Percentiles rank a stretch among this genome's conserved stretches.
Evolutionary conservation across 2,797 vertebrate species (phyloP).

Genomic region (Arnoldichthys spilopterus): DNA sequence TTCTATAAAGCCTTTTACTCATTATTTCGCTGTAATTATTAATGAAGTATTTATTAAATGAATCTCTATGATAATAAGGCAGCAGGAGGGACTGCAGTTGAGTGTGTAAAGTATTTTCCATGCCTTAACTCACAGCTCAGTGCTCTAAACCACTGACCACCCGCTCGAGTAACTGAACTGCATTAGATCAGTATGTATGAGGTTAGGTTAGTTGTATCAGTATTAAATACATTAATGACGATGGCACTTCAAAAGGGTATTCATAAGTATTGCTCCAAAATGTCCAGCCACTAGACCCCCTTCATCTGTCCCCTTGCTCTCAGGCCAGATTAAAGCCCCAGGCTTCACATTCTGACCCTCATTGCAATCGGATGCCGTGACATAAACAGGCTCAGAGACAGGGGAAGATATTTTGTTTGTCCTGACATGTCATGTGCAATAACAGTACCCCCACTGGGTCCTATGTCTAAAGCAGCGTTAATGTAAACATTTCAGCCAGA

Average conservation of each 20-base stretch:
- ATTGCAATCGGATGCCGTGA: constrained; percentile 15
- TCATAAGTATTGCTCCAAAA: not conserved
- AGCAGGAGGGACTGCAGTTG: not conserved
- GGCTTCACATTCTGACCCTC: constrained; percentile 27
- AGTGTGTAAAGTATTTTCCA: not conserved
- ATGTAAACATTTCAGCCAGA: constrained; percentile 13
- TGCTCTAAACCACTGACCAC: not conserved
- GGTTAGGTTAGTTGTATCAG: not conserved
- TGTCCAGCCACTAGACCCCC: not conserved
- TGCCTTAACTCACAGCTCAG: not conserved
- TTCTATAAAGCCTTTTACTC: not conserved
- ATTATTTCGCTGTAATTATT: too few species aligned
- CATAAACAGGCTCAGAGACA: constrained; percentile 30
- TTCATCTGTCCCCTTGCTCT: not conserved
- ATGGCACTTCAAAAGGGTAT: too few species aligned
- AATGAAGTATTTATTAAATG: not conserved
- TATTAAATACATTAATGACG: not conserved
- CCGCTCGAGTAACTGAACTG: not conserved
- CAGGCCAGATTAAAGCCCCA: not conserved
- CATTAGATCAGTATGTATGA: too few species aligned
- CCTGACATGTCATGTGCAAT: constrained; percentile 5
- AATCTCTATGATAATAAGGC: not conserved
- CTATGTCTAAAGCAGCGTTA: not conserved
- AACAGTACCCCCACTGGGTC: not conserved
- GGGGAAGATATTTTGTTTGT: constrained; percentile 28